Evolutionary conservation across 2,797 vertebrate species (phyloP).

Genomic region (Vultur gryphus): DNA sequence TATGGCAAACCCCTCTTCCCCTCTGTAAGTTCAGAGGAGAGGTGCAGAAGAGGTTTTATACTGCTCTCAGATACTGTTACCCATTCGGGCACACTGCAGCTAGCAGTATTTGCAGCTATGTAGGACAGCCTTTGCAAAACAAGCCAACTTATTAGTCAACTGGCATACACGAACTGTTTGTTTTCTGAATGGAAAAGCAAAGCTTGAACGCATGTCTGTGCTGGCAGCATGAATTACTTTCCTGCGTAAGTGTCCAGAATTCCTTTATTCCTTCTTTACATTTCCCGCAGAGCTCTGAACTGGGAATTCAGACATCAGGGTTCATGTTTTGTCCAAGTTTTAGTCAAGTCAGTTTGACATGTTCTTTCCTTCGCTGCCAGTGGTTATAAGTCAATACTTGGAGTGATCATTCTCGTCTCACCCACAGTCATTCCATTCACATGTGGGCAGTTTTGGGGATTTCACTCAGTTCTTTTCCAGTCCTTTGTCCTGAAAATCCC

Average conservation of each 20-base stretch:
- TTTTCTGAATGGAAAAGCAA: slow-evolving; percentile 55
- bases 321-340: slow-evolving; percentile 15
- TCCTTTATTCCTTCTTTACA: slow-evolving; percentile 38
- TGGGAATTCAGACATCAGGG: background rate
- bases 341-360: slow-evolving; percentile 25
- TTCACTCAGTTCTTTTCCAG: slow-evolving; percentile 1
- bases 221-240: slow-evolving; percentile 45
- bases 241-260: slow-evolving; percentile 30
- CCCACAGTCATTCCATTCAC: slow-evolving; percentile 17
- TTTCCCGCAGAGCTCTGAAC: slow-evolving; percentile 41
- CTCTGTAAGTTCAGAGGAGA: background rate
- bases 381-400: slow-evolving; percentile 24
- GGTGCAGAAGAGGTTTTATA: background rate
- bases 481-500: slow-evolving; percentile 12
- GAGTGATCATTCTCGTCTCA: background rate
- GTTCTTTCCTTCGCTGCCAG: slow-evolving; percentile 30
- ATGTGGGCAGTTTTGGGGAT: background rate
- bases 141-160: background rate
- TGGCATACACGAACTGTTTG: background rate
- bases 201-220: slow-evolving; percentile 48
- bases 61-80: background rate
- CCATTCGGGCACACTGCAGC: background rate
- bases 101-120: background rate
- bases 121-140: background rate
- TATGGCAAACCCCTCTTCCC: background rate